Evolutionary conservation across 2,797 vertebrate genomes (phyloP).

Genomic region (Bradypodion ventrale): DNA sequence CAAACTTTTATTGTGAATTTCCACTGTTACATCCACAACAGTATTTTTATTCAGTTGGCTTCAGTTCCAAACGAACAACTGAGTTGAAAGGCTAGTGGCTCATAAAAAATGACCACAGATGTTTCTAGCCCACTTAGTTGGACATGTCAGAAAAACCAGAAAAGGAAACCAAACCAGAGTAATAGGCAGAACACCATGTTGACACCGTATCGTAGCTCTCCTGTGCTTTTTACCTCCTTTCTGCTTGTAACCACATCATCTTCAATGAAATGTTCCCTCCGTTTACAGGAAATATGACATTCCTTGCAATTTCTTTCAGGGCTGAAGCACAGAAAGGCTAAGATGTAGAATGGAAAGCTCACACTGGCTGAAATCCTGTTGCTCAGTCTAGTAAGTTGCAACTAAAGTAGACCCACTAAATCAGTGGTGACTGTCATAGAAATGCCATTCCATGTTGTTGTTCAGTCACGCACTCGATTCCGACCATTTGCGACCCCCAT

Average conservation of each 20-base stretch:
- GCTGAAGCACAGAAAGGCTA: no score
- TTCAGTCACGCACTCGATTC: no score
- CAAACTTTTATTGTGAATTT: not conserved
- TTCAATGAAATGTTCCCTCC: no score
- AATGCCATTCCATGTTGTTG: no score
- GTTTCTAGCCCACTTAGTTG: not conserved
- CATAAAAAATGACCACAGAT: not conserved
- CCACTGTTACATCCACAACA: not conserved
- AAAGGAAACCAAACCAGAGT: not conserved
- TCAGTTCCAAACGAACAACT: not conserved
- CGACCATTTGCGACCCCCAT: no score
- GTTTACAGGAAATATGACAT: no score
- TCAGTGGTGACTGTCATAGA: no score
- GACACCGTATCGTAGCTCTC: not conserved
- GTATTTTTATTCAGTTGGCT: not conserved
- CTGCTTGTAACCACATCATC: not conserved
- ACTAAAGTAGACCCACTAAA: no score
- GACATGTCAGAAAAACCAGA: not conserved
- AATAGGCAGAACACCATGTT: not conserved
- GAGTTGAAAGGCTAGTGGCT: not conserved
- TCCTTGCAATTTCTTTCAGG: no score
- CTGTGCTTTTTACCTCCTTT: not conserved
- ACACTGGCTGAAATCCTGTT: no score
- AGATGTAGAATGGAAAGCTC: no score
- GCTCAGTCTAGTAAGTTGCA: no score